Evolutionary conservation across 1,140 invertebrate genomes (phyloP).

Genomic region (Drosophila suzukii): DNA sequence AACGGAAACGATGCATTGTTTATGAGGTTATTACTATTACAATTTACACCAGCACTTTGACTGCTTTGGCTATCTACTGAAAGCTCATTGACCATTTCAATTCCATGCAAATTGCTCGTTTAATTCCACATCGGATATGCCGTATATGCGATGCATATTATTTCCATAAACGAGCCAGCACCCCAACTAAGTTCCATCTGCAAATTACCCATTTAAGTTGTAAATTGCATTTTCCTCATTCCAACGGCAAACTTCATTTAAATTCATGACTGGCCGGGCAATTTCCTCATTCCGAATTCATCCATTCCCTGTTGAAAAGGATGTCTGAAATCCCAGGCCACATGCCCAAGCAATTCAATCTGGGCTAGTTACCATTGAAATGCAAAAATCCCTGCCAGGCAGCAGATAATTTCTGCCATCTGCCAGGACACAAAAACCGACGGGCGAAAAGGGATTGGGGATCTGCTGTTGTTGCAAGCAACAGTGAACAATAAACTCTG

Average conservation of each 20-base stretch:
- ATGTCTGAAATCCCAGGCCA: not conserved
- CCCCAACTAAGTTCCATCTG: constrained; percentile 9
- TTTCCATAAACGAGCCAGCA: constrained; percentile 12
- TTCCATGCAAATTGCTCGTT: constrained; percentile 36
- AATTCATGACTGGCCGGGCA: constrained; percentile 38
- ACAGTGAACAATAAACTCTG: constrained; percentile 47
- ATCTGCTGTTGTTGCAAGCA: constrained; percentile 37
- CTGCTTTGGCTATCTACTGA: not conserved
- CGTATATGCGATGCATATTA: constrained; percentile 14
- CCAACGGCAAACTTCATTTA: constrained; percentile 43
- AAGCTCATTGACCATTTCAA: constrained; percentile 2
- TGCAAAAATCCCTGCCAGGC: constrained; percentile 31
- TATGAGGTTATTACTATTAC: constrained; percentile 18
- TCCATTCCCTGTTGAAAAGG: constrained; percentile 16
- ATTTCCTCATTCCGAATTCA: constrained; percentile 22
- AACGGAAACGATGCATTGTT: constrained; percentile 32
- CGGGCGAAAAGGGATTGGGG: not conserved
- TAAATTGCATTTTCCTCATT: constrained; percentile 44
- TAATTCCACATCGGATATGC: constrained; percentile 28
- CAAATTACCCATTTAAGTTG: constrained; percentile 48
- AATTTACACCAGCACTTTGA: constrained; percentile 19
- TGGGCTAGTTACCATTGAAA: constrained; percentile 32
- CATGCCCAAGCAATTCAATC: constrained; percentile 22
- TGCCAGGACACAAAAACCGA: constrained; percentile 6
- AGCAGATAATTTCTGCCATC: constrained; percentile 35